Evolutionary conservation across 2,888 invertebrate species (phyloP).

Genomic region (Sympetrum striolatum): DNA sequence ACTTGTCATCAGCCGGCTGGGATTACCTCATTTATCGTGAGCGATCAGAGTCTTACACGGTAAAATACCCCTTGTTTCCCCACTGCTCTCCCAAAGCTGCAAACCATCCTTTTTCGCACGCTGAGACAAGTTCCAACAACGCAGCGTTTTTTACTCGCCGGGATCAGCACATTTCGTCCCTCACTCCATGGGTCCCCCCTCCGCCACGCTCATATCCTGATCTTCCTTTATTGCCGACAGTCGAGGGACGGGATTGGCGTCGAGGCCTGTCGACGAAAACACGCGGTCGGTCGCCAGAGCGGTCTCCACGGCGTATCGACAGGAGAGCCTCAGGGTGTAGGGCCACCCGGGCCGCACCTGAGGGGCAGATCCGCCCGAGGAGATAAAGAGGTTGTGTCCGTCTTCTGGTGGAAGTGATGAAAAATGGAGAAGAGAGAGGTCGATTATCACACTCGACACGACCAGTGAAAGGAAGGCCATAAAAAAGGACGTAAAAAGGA

Average conservation of each 20-base stretch:
- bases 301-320: neutral
- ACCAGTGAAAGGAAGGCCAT: neutral
- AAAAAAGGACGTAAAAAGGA: neutral
- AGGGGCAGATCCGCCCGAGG: neutral
- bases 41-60: too few species aligned
- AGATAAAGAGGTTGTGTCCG: neutral
- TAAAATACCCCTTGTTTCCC: neutral
- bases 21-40: too few species aligned
- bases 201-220: neutral
- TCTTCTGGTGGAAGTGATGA: neutral
- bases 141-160: neutral
- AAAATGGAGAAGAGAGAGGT: neutral
- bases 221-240: neutral
- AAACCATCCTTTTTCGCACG: neutral
- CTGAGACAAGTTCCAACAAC: neutral
- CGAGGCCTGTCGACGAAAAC: neutral
- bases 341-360: neutral
- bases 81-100: neutral
- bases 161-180: neutral
- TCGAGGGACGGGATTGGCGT: neutral
- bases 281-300: neutral
- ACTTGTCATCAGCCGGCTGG: neutral
- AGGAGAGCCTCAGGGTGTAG: neutral
- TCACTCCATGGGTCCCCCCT: neutral
- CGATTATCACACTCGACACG: neutral